phyloP scores from a whole-genome alignment of 1,140 invertebrate genomes.

The Pachypsylla venusta region DNA sequence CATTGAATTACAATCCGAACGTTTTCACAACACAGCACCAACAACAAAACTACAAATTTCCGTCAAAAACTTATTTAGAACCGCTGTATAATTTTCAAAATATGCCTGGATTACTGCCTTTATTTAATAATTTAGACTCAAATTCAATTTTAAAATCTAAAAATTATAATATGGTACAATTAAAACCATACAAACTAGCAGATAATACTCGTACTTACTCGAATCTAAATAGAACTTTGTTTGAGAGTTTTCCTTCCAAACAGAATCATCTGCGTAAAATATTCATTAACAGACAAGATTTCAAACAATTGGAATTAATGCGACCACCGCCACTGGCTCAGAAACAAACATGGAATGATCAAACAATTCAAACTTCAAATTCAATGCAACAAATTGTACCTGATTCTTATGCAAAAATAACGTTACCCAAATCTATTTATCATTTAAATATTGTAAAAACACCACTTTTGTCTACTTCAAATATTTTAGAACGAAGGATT shows the following conservation, averaged over 20 bases:
- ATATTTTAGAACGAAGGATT: too few species aligned
- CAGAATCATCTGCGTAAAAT: background rate
- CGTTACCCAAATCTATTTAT: background rate
- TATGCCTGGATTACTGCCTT: background rate
- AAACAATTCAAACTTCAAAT: background rate
- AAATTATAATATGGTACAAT: background rate
- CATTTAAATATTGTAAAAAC: background rate
- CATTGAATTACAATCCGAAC: too few species aligned
- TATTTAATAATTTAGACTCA: background rate
- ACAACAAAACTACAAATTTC: background rate
- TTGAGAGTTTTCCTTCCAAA: too few species aligned
- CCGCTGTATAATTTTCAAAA: constrained; percentile 1
- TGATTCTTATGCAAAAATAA: constrained; percentile 4
- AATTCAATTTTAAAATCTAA: background rate
- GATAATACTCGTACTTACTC: background rate
- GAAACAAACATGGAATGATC: constrained; percentile 3
- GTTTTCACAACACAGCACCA: background rate
- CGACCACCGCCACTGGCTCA: background rate
- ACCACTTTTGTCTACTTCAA: background rate
- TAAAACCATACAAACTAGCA: background rate
- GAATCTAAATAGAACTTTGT: too few species aligned
- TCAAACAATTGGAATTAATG: background rate
- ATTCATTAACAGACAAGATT: background rate
- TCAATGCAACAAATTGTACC: background rate
- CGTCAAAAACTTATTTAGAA: background rate